Percentiles rank a stretch among this genome's conserved stretches.
phyloP scores from a whole-genome alignment of 2,113 vertebrate genomes.

The Paramisgurnus dabryanus region DNA sequence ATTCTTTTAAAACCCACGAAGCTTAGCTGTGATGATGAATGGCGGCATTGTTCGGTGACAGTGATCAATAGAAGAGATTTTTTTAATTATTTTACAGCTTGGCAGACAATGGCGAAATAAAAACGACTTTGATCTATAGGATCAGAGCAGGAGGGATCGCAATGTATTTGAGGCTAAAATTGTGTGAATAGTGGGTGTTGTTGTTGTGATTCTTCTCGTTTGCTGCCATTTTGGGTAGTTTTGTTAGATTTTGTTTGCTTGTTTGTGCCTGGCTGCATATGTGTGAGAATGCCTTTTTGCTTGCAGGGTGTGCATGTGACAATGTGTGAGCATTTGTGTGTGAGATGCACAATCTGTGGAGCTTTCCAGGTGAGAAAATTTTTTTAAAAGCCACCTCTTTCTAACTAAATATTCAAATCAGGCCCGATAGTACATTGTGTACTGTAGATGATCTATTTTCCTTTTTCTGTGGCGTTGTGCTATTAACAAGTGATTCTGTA shows the following conservation, averaged over 20 bases:
- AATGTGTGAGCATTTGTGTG: slow-evolving; percentile 12
- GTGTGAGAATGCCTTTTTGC: slow-evolving; percentile 9
- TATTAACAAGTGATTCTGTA: too few species aligned
- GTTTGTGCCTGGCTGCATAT: slow-evolving; percentile 2
- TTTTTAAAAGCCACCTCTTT: too few species aligned
- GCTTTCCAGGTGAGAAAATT: neutral
- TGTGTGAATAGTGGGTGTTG: neutral
- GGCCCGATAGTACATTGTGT: too few species aligned
- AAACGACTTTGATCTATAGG: slow-evolving; percentile 39
- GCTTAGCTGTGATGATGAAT: slow-evolving; percentile 32
- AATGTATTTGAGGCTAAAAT: neutral
- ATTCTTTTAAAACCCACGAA: slow-evolving; percentile 23
- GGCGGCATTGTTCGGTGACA: slow-evolving; percentile 32
- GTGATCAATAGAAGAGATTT: slow-evolving; percentile 35
- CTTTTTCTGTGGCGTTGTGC: too few species aligned
- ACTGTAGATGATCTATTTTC: too few species aligned
- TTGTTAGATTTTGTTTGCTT: slow-evolving; percentile 11
- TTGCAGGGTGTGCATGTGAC: slow-evolving; percentile 13
- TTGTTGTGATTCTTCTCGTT: neutral
- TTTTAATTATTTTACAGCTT: slow-evolving; percentile 28
- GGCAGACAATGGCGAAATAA: neutral
- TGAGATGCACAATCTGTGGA: neutral
- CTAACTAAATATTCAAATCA: too few species aligned
- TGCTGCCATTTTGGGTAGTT: neutral
- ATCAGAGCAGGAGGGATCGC: slow-evolving; percentile 1